These are phyloP conservation scores for Gymnodraco acuticeps DNA, from an alignment of 2,797 vertebrate genomes.

Conservation along the genomic window DNA sequence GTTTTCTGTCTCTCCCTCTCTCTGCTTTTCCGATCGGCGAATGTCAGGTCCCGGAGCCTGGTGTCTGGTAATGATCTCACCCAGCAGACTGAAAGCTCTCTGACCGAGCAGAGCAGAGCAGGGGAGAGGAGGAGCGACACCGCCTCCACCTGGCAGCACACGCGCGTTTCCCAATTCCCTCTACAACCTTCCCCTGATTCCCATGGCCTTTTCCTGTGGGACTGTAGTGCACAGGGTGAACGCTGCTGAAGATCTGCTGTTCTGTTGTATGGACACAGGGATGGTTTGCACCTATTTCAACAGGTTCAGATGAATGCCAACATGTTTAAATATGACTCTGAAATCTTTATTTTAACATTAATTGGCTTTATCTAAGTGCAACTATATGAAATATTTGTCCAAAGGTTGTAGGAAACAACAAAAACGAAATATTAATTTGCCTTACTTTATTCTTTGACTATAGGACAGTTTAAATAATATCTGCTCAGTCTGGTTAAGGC, in stretches of 20 bases:
- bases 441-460: neutral
- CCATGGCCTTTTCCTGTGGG: slow-evolving; percentile 47
- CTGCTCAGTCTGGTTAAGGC: neutral
- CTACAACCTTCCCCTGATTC: slow-evolving; percentile 41
- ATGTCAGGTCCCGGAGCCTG: slow-evolving; percentile 84
- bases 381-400: neutral
- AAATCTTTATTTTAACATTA: neutral
- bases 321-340: neutral
- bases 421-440: neutral
- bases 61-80: slow-evolving; percentile 87
- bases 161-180: slow-evolving; percentile 49
- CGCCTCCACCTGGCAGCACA: slow-evolving; percentile 82
- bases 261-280: slow-evolving; percentile 18
- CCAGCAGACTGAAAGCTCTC: slow-evolving; percentile 77
- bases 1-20: slow-evolving; percentile 25
- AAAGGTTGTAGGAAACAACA: neutral
- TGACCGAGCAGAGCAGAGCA: slow-evolving; percentile 54
- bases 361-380: neutral
- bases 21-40: slow-evolving; percentile 76
- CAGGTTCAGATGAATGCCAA: slow-evolving; percentile 8
- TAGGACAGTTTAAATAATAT: neutral
- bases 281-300: slow-evolving; percentile 1
- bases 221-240: slow-evolving; percentile 31
- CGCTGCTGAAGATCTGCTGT: slow-evolving; percentile 40
- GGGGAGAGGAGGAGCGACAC: slow-evolving; percentile 77